Evolutionary conservation across 2,113 vertebrate species (phyloP), one percentile per base, ranked within the genome.

Genomic region (Parotia lawesii): DNA sequence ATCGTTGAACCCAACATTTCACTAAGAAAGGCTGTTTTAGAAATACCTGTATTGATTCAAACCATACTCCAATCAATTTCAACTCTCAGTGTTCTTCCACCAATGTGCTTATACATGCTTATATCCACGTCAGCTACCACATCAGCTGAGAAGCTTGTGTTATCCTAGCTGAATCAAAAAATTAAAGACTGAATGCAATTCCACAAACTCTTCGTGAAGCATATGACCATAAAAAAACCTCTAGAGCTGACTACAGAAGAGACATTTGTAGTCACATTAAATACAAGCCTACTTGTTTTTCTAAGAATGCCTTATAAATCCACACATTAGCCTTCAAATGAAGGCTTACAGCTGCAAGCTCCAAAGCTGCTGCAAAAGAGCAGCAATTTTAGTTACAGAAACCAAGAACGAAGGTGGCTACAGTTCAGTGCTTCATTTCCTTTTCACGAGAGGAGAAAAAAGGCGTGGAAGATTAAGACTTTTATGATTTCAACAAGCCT

Each of bases 361-460:
- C 66, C 62, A 78, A 78, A 38, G 21, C 45, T 61, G 45, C 50
- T 54, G 22, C 40, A 18, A 12, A 82, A 51, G 7, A 80, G n/a
- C 38, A 85, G 42, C 18, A 80, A 58, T 58, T 58, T 76, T 47
- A 58, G 15, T n/a, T 80, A n/a, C 35, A 90, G 13, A 88, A 22
- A 70, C 28, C 33, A 65, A 67, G 33, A 89, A 54, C 58, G 38
- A 69, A 61, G 47, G 27, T 62, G 19, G 7, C 12, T 74, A 62
- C 38, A 73, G 35, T 25, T 73, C 35, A 40, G 22, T 35, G 28
- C 70, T 12, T 72, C 9, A 88, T 23, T 58, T 87, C 65, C 42
- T 86, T 42, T 56, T 14, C 40, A 3, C 0, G 0, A 8, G 9
- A 23, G 6, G 24, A 10, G 4, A 44, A 53, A n/a, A 29, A n/a